Percentiles rank a stretch among this genome's conserved stretches.
Conservation (phyloP, 2,113 vertebrate species). For the Alosa alosa region DNA sequence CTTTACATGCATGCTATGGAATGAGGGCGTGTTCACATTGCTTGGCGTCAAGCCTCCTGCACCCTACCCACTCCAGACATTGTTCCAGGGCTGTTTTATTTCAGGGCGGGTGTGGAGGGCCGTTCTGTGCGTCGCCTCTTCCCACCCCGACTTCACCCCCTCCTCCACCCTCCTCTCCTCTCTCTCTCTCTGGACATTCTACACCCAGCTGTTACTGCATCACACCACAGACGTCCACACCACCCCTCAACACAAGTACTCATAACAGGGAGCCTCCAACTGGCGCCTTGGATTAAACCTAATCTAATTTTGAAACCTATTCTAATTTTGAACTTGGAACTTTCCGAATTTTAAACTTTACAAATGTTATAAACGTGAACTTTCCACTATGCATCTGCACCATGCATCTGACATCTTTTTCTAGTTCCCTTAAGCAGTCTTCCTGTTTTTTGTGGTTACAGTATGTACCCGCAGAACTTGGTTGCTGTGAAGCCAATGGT, state of each 20-base stretch:
- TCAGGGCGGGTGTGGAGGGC: constrained; percentile 23
- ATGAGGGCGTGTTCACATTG: constrained; percentile 30
- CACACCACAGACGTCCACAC: neutral
- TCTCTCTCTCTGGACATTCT: constrained; percentile 46
- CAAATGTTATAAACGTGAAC: too few species aligned
- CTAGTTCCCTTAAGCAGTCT: too few species aligned
- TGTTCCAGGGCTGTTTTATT: constrained; percentile 31
- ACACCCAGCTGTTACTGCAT: constrained; percentile 55
- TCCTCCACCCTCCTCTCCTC: constrained; percentile 32
- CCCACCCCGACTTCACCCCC: neutral
- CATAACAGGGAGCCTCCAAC: neutral
- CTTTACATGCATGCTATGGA: neutral
- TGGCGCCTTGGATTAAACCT: neutral
- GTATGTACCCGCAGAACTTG: too few species aligned
- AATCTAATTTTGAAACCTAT: neutral
- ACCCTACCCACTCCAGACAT: constrained; percentile 19
- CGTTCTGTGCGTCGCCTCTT: constrained; percentile 25
- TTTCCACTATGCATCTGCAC: too few species aligned
- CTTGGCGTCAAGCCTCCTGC: neutral
- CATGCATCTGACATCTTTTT: neutral
- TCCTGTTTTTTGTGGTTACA: too few species aligned
- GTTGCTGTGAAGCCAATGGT: neutral
- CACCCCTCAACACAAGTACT: neutral
- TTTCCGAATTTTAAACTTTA: too few species aligned
- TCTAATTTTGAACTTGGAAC: neutral